Percentiles rank a stretch among this genome's conserved stretches.
Conservation (phyloP, 2,888 invertebrate species). For the Eledona agricola region DNA sequence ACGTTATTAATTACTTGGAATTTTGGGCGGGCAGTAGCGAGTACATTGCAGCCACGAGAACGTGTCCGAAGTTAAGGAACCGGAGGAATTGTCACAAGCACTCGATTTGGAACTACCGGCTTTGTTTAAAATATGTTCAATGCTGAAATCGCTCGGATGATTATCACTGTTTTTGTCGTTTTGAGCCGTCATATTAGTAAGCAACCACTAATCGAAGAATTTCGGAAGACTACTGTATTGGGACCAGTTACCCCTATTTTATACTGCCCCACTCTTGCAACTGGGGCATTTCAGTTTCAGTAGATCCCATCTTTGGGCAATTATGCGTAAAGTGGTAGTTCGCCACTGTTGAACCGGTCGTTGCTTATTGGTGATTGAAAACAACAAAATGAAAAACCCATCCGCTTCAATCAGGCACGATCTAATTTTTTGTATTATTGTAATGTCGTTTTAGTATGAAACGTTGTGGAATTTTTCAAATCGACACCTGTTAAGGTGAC, state of each 20-base stretch:
- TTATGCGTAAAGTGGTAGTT: constrained; percentile 58
- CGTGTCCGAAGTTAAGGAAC: constrained; percentile 5
- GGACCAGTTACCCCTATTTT: constrained; percentile 45
- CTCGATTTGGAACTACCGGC: constrained; percentile 58
- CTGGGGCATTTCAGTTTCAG: constrained; percentile 35
- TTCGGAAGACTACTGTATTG: constrained; percentile 37
- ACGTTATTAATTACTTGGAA: constrained; percentile 69
- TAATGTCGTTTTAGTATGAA: no score
- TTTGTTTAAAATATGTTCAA: constrained; percentile 69
- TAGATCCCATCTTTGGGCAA: constrained; percentile 57
- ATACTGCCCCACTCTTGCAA: constrained; percentile 49
- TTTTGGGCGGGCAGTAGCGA: constrained; percentile 75
- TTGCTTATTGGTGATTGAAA: no score
- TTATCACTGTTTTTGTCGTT: constrained; percentile 10
- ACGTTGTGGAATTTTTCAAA: no score
- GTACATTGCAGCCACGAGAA: constrained; percentile 75
- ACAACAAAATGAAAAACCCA: no score
- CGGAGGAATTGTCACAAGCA: constrained; percentile 15
- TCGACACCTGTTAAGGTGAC: no score
- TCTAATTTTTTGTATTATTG: no score
- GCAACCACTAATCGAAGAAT: constrained; percentile 21
- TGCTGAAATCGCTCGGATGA: constrained; percentile 66
- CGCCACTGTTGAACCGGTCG: constrained; percentile 20
- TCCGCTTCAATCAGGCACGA: no score
- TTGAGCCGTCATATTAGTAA: constrained; percentile 15